Evolutionary conservation across 2,888 invertebrate species (phyloP).

Genomic region (Rhagium mordax): DNA sequence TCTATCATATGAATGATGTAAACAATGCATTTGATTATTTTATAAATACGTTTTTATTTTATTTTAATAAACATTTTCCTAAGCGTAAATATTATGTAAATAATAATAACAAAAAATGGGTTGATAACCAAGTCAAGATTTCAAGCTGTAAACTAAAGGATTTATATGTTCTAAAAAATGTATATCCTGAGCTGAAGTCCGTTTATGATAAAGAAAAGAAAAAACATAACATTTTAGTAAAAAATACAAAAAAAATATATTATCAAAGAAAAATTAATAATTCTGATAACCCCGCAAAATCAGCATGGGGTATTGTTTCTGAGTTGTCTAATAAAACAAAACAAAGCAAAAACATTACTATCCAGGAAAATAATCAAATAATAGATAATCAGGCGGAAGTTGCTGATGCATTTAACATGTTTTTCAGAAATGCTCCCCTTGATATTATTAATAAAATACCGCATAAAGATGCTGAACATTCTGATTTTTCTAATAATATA

Average conservation of each 20-base stretch:
- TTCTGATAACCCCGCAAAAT: not conserved
- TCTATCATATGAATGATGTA: not conserved
- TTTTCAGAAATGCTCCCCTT: not conserved
- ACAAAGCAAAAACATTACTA: not conserved
- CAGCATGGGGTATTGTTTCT: slow-evolving; percentile 6
- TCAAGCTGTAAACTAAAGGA: slow-evolving; percentile 1
- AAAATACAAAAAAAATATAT: slow-evolving; percentile 12
- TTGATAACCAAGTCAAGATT: not conserved
- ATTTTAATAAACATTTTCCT: not conserved
- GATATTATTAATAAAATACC: not conserved
- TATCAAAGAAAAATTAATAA: slow-evolving; percentile 9
- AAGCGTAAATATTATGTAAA: not conserved
- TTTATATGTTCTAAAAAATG: not conserved
- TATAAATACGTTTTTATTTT: not conserved
- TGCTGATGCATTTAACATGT: not conserved
- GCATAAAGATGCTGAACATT: no score
- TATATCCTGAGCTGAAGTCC: not conserved
- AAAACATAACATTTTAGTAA: not conserved
- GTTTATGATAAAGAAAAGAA: not conserved
- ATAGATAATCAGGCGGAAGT: not conserved
- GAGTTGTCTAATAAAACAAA: not conserved
- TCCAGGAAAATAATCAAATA: not conserved
- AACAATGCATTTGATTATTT: slow-evolving; percentile 3
- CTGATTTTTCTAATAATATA: no score
- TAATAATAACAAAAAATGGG: not conserved